These are phyloP conservation scores for Parthenolecanium corni DNA, from an alignment of 2,888 invertebrate species.

Conservation along the genomic window DNA sequence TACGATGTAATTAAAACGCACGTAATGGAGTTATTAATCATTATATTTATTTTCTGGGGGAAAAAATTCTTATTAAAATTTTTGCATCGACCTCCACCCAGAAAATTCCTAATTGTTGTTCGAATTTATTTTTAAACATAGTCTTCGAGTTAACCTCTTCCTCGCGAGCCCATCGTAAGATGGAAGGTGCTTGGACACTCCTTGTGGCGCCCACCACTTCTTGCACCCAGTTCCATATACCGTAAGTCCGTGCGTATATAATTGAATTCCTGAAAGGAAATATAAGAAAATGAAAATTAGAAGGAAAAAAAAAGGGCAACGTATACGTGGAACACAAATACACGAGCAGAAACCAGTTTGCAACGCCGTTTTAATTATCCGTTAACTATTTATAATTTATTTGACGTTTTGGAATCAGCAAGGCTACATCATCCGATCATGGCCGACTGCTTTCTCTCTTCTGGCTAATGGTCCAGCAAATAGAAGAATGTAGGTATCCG, in stretches of 20 bases:
- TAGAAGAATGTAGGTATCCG: neutral
- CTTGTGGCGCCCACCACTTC: constrained; percentile 6
- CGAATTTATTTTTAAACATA: no score
- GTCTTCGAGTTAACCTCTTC: no score
- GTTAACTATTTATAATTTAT: constrained; percentile 25
- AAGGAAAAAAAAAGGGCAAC: constrained; percentile 3
- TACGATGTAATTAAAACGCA: no score
- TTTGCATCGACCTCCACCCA: no score
- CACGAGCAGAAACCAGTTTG: constrained; percentile 9
- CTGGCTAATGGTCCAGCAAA: neutral
- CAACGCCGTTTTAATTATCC: constrained; percentile 23
- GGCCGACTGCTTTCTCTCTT: constrained; percentile 21
- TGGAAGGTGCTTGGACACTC: constrained; percentile 5
- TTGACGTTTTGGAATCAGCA: constrained; percentile 24
- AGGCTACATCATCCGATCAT: constrained; percentile 23
- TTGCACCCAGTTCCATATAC: neutral
- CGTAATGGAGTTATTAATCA: no score
- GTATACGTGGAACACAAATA: no score
- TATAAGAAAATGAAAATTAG: constrained; percentile 11
- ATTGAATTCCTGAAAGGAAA: constrained; percentile 20
- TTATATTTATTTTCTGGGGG: no score
- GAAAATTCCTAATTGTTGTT: no score
- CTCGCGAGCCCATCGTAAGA: neutral
- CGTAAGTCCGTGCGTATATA: neutral
- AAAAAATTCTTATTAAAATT: no score